Percentiles rank a stretch among this genome's conserved stretches.
Evolutionary conservation across 2,888 invertebrate species (phyloP).

Genomic region (Cantharis lateralis): DNA sequence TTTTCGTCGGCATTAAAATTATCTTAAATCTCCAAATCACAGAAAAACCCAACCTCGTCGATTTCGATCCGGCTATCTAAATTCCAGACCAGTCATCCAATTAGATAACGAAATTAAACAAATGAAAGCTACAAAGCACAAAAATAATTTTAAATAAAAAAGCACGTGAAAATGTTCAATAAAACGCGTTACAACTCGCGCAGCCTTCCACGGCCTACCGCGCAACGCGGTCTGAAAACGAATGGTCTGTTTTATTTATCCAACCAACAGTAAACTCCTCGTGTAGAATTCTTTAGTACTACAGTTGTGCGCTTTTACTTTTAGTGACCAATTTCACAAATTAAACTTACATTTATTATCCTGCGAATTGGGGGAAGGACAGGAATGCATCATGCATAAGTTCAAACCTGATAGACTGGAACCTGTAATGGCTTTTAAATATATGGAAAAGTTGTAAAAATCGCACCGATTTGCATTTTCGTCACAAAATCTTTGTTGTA

Average conservation of each 20-base stretch:
- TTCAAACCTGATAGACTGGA: too few relatives aligned
- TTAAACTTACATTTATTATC: too few relatives aligned
- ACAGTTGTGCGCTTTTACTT: slow-evolving; percentile 15
- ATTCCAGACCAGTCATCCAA: neutral
- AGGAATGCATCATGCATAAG: neutral
- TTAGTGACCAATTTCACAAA: neutral
- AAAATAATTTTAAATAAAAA: neutral
- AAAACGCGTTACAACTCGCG: slow-evolving; percentile 1
- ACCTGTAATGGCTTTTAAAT: too few relatives aligned
- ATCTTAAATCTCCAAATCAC: neutral
- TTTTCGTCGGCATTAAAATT: neutral
- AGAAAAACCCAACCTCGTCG: neutral
- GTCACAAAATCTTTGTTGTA: neutral
- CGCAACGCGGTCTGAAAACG: slow-evolving; percentile 23
- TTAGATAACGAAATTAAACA: neutral
- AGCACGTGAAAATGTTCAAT: neutral
- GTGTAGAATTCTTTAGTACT: slow-evolving; percentile 8
- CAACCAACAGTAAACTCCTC: slow-evolving; percentile 21
- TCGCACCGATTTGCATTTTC: neutral
- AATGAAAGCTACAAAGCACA: neutral
- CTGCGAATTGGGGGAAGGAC: neutral
- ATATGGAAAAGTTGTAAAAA: neutral
- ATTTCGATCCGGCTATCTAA: neutral
- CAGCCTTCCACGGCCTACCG: slow-evolving; percentile 20
- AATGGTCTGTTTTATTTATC: slow-evolving; percentile 24